These are phyloP conservation scores for Pseudococcus longispinus DNA, from an alignment of 2,888 invertebrate species.

Conservation along the genomic window DNA sequence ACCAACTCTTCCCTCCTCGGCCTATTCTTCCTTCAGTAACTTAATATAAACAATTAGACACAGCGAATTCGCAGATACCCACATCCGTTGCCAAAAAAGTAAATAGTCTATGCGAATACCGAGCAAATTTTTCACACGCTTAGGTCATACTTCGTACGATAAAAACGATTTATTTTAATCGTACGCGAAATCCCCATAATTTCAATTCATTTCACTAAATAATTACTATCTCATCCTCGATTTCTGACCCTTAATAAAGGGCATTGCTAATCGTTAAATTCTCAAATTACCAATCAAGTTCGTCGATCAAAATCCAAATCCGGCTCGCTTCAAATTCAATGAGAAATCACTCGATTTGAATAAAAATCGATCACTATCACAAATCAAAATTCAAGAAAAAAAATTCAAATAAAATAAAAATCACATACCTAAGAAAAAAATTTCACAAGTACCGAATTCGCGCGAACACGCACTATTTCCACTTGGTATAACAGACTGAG, in stretches of 20 bases:
- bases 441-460: not conserved
- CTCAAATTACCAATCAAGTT: not conserved
- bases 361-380: not conserved
- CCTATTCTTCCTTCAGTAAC: not conserved
- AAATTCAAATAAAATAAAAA: not conserved
- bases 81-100: not conserved
- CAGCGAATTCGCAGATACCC: not conserved
- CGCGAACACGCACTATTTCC: slow-evolving; percentile 9
- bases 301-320: not conserved
- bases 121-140: not conserved
- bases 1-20: not conserved
- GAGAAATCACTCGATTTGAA: not conserved
- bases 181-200: not conserved
- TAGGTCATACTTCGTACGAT: no score
- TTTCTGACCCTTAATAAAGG: not conserved
- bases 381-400: not conserved
- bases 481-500: not conserved
- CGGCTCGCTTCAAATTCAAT: not conserved
- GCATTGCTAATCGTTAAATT: not conserved
- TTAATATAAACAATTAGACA: not conserved
- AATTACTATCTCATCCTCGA: not conserved
- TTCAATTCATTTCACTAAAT: not conserved
- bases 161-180: no score
- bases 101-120: not conserved
- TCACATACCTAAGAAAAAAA: slow-evolving; percentile 17